Percentiles rank a stretch among this genome's conserved stretches.
These are phyloP conservation scores for Micronycteris hirsuta DNA, from an alignment of 2,113 vertebrate species.

Conservation along the genomic window DNA sequence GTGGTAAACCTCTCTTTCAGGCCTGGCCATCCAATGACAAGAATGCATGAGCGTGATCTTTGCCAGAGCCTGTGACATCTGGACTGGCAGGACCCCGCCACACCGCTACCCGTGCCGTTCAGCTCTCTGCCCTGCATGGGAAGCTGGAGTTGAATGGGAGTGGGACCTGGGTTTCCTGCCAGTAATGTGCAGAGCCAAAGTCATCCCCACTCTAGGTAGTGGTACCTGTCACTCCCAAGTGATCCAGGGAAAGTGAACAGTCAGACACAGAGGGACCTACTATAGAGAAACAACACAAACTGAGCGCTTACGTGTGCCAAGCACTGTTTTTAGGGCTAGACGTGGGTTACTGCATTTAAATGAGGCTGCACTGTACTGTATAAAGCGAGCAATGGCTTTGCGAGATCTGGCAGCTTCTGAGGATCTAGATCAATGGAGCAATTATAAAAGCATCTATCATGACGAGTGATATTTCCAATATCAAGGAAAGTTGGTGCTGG, in stretches of 20 bases:
- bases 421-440: neutral
- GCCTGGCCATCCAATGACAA: neutral
- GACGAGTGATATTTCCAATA: too few species aligned
- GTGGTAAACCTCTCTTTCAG: neutral
- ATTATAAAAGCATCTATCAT: neutral
- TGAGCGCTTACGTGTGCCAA: neutral
- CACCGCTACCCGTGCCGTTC: neutral
- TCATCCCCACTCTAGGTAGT: neutral
- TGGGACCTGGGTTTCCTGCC: neutral
- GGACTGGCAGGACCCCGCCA: neutral
- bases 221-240: neutral
- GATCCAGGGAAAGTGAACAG: neutral
- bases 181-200: neutral
- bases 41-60: neutral
- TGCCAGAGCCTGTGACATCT: neutral
- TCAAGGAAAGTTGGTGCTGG: neutral
- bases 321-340: neutral
- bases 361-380: neutral
- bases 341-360: neutral
- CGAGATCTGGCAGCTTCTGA: slow-evolving; percentile 28
- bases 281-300: neutral
- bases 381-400: slow-evolving; percentile 22
- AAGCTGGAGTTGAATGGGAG: neutral
- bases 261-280: neutral
- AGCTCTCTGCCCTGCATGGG: neutral